These are phyloP conservation scores for Athrips mouffetella DNA, from an alignment of 2,888 invertebrate species.

Conservation along the genomic window DNA sequence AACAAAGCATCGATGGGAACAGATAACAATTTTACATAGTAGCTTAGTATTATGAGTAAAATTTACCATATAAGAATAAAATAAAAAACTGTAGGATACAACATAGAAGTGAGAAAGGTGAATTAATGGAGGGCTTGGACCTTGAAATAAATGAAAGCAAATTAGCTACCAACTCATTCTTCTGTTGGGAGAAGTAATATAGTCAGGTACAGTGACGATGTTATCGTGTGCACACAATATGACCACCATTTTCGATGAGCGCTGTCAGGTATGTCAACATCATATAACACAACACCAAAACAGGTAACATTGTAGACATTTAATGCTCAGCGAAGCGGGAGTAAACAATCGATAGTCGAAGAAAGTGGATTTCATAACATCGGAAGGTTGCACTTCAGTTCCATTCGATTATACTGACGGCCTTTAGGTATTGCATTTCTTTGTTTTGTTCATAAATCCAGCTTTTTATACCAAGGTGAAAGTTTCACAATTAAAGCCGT, in stretches of 20 bases:
- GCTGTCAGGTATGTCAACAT: constrained; percentile 31
- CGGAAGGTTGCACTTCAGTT: constrained; percentile 37
- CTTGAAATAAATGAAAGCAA: constrained; percentile 39
- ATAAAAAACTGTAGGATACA: constrained; percentile 32
- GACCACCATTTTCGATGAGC: constrained; percentile 64
- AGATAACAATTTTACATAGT: constrained; percentile 67
- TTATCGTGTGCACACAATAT: constrained; percentile 33
- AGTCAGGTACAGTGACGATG: constrained; percentile 26
- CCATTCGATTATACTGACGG: constrained; percentile 14
- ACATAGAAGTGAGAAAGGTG: constrained; percentile 37
- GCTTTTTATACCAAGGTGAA: constrained; percentile 40
- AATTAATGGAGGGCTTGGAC: constrained; percentile 26
- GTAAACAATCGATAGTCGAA: constrained; percentile 41
- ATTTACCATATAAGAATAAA: constrained; percentile 35
- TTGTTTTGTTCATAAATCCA: neutral
- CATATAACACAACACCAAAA: constrained; percentile 60
- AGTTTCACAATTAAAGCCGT: constrained; percentile 50
- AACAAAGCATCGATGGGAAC: constrained; percentile 51
- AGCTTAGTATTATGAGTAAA: constrained; percentile 48
- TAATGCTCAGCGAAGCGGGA: constrained; percentile 59
- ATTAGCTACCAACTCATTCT: constrained; percentile 38
- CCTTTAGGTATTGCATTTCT: neutral
- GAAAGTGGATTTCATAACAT: constrained; percentile 28
- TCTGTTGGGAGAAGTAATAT: neutral
- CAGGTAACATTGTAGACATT: constrained; percentile 41